These are phyloP conservation scores for Ailuropoda melanoleuca DNA, from an alignment of 2,113 vertebrate genomes.

Conservation along the genomic window DNA sequence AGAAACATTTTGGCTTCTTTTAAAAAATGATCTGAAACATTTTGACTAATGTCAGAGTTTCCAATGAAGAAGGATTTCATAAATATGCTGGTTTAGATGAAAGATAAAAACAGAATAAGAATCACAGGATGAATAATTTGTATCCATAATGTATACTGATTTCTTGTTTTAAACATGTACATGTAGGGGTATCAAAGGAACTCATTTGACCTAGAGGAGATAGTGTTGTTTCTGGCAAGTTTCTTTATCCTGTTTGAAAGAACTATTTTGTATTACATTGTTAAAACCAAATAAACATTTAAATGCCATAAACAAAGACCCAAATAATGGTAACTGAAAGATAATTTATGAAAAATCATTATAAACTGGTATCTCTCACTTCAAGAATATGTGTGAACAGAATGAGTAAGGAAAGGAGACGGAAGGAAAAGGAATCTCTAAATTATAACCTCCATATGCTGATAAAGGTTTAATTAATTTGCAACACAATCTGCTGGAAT, in stretches of 20 bases:
- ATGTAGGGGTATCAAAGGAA: not conserved
- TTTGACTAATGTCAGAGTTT: not conserved
- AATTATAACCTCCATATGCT: not conserved
- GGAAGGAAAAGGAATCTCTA: not conserved
- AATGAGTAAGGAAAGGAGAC: not conserved
- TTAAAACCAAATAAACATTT: constrained; percentile 27
- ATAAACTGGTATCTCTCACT: constrained; percentile 4
- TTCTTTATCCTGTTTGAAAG: not conserved
- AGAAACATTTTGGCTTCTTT: not conserved
- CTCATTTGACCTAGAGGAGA: not conserved
- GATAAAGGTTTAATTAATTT: constrained; percentile 35
- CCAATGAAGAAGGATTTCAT: not conserved
- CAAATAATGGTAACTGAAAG: not conserved
- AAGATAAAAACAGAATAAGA: constrained; percentile 24
- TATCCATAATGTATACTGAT: not conserved
- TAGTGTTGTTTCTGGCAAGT: not conserved
- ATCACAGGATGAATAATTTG: not conserved
- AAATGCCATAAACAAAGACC: not conserved
- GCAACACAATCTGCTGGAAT: not conserved
- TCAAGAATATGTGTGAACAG: constrained; percentile 31
- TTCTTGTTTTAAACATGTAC: not conserved
- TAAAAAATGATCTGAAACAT: not conserved
- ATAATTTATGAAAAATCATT: not conserved
- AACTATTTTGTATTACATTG: not conserved
- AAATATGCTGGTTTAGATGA: constrained; percentile 6